A percentile compares a stretch with the other conserved stretches of the same genome.
phyloP scores from a whole-genome alignment of 2,113 vertebrate species.

The Mirza zaza region DNA sequence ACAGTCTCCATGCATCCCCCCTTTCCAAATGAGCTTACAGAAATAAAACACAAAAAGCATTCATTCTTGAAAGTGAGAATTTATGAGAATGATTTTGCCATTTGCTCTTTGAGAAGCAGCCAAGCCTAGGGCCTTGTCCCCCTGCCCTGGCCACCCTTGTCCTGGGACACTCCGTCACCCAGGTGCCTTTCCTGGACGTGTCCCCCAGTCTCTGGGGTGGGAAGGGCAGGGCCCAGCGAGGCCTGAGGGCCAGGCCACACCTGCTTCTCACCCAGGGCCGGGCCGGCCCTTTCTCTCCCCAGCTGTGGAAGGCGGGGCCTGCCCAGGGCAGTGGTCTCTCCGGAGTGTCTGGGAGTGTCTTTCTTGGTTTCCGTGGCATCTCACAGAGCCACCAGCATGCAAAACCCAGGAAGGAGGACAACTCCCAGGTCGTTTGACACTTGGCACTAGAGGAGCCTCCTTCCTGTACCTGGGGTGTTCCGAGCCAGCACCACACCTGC shows the following conservation, averaged over 20 bases:
- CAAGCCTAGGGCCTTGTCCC: not conserved
- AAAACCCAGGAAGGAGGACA: not conserved
- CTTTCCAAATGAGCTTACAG: not conserved
- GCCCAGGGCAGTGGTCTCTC: not conserved
- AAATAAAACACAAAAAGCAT: not conserved
- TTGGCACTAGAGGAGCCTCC: rapidly evolving
- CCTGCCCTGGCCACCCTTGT: no score
- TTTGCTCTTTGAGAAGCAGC: not conserved
- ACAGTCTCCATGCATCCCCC: not conserved
- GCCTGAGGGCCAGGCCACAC: not conserved
- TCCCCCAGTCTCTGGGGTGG: not conserved
- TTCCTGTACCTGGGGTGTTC: rapidly evolving
- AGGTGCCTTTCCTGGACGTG: not conserved
- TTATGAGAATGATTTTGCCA: not conserved
- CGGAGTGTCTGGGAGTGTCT: not conserved
- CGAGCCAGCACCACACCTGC: not conserved
- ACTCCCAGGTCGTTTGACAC: not conserved
- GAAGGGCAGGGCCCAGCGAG: not conserved
- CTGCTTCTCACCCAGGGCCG: not conserved
- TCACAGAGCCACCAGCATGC: not conserved
- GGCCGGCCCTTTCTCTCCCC: no score
- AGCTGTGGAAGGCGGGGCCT: not conserved
- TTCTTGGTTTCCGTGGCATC: not conserved
- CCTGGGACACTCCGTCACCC: not conserved
- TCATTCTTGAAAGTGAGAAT: not conserved